These are phyloP conservation scores for Urophycis tenuis DNA, from an alignment of 2,797 vertebrate species.

Conservation along the genomic window DNA sequence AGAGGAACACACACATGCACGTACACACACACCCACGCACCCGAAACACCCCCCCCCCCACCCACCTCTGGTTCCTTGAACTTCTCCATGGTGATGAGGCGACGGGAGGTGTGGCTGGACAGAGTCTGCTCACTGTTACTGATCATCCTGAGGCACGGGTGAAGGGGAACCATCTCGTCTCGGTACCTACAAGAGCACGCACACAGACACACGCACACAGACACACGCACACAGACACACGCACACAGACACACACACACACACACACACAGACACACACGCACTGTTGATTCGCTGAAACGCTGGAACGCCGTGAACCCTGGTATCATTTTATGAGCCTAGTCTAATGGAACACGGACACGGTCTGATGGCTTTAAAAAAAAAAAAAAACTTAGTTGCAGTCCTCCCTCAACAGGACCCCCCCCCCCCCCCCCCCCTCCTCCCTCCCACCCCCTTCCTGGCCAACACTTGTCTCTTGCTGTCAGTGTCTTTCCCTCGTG, in stretches of 20 bases:
- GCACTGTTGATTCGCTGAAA: no score
- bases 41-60: conserved; percentile 23
- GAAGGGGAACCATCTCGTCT: conserved; percentile 84
- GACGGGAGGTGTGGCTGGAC: conserved; percentile 91
- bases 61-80: conserved; percentile 89
- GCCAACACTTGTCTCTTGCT: no score
- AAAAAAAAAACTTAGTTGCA: neutral
- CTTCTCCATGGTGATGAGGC: conserved; percentile 97
- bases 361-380: neutral
- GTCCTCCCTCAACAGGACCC: neutral
- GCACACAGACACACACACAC: no score
- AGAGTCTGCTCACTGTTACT: conserved; percentile 96
- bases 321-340: neutral
- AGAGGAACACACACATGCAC: conserved; percentile 31
- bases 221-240: no score
- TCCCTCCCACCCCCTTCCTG: no score
- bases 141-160: conserved; percentile 86
- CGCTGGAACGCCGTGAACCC: neutral
- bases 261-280: no score
- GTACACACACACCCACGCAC: conserved; percentile 10
- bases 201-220: neutral
- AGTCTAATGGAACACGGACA: neutral
- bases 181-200: conserved; percentile 73
- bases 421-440: no score
- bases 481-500: neutral